Evolutionary conservation across 2,797 vertebrate genomes (phyloP), one percentile per base, ranked within the genome.

Genomic region (Aulostomus chinensis): DNA sequence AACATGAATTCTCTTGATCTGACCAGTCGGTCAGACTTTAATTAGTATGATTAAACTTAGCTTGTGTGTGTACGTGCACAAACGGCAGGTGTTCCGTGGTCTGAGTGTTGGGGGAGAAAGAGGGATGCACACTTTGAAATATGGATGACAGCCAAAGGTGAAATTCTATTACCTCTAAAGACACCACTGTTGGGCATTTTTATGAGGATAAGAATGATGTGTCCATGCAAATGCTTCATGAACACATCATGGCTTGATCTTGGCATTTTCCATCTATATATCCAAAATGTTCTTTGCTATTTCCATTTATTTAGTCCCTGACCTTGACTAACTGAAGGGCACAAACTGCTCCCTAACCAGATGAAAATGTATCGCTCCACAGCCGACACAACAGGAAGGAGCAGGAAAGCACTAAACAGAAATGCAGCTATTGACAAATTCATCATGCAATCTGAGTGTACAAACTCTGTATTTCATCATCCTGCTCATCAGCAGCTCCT

Each of bases 401-500:
- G 31, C 61, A 40, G 58, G 52, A 63, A 73, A 75, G 73, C 72
- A 77, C 63, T 64, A 75, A 78, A 76, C 53, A 70, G 74, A 62
- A 59, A 64, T 13, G 67, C 72, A 56, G 60, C 68, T 80, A 76
- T 81, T 82, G 82, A 87, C 81, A 81, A 81, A 87, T 81, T 80
- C 77, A 86, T 83, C 73, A 67, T 76, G 68, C 79, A 69, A 85
- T 81, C 79, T 57, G 51, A 78, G 88, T 83, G 87, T 89, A 69
- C 87, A 88, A 92, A 94, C 92, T 89, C 85, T 72, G 88, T 92
- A 91, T 87, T 92, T 83, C 80, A 88, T 93, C 93, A 90, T 83
- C 85, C 80, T 79, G 80, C 82, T 88, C 88, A 92, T 93, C 91
- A 93, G 93, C 91, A 92, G 68, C 78, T 77, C 72, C 83, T 83